Evolutionary conservation across 1,140 invertebrate species (phyloP).

Genomic region (Microplitis demolitor): DNA sequence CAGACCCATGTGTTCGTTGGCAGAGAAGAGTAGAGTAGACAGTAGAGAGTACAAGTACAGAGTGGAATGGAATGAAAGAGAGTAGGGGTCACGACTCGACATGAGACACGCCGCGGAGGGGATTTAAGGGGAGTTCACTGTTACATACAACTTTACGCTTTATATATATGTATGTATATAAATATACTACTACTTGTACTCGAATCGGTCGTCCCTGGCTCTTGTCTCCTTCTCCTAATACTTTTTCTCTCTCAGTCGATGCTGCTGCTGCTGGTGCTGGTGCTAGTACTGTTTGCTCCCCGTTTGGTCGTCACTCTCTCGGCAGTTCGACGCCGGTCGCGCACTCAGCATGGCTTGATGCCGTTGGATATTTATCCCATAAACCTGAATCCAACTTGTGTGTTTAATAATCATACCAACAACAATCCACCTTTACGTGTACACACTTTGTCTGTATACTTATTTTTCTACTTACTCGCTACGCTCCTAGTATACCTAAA

Average conservation of each 20-base stretch:
- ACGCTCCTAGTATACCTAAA: neutral
- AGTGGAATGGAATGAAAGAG: slow-evolving; percentile 13
- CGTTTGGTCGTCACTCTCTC: slow-evolving; percentile 36
- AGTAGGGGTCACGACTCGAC: slow-evolving; percentile 24
- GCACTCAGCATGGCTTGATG: slow-evolving; percentile 48
- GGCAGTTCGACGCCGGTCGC: slow-evolving; percentile 61
- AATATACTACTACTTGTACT: slow-evolving; percentile 9
- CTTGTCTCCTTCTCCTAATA: slow-evolving; percentile 4
- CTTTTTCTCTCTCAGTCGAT: slow-evolving; percentile 6
- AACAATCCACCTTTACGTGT: neutral
- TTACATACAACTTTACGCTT: slow-evolving; percentile 1
- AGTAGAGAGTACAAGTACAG: neutral
- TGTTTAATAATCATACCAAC: neutral
- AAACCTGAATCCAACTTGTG: neutral
- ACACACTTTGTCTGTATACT: neutral
- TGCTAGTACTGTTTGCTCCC: slow-evolving; percentile 7
- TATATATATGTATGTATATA: no score
- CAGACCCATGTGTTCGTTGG: neutral
- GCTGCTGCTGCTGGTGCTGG: slow-evolving; percentile 38
- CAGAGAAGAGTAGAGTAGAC: neutral
- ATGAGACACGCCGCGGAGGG: slow-evolving; percentile 7
- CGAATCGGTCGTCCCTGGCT: slow-evolving; percentile 27
- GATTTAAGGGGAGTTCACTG: slow-evolving; percentile 2
- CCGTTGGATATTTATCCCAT: neutral
- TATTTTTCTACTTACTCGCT: neutral